Conservation (phyloP, 2,888 invertebrate species). For the Macrosoma leucophasiata region DNA sequence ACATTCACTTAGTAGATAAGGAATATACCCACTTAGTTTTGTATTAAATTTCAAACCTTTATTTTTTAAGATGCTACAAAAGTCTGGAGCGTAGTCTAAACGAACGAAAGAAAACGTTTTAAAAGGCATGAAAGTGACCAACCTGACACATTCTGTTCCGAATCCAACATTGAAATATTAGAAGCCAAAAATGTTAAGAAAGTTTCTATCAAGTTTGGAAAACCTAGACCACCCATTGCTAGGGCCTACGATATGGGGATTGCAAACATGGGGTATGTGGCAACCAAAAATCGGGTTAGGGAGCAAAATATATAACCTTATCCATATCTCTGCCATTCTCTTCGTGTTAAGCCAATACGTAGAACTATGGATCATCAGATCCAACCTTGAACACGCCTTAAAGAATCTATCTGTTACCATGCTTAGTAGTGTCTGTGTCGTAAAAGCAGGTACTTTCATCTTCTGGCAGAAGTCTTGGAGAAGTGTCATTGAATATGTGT, state of each 20-base stretch:
- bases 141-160: too few species aligned
- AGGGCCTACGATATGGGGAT: slow-evolving; percentile 43
- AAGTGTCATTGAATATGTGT: slow-evolving; percentile 40
- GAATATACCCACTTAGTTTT: too few species aligned
- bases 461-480: slow-evolving; percentile 48
- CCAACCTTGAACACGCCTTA: slow-evolving; percentile 42
- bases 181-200: slow-evolving; percentile 16
- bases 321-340: slow-evolving; percentile 39
- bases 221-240: slow-evolving; percentile 37
- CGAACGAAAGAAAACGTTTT: too few species aligned
- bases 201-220: slow-evolving; percentile 27
- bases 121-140: too few species aligned
- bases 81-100: too few species aligned
- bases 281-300: slow-evolving; percentile 30
- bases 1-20: too few species aligned
- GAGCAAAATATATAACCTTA: slow-evolving; percentile 31
- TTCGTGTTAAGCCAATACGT: slow-evolving; percentile 53
- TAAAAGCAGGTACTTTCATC: slow-evolving; percentile 50
- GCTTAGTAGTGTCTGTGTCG: slow-evolving; percentile 51
- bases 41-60: too few species aligned
- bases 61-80: too few species aligned
- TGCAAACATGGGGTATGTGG: slow-evolving; percentile 47
- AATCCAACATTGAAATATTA: too few species aligned
- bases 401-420: slow-evolving; percentile 53
- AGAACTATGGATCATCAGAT: slow-evolving; percentile 49